Evolutionary conservation across 1,140 invertebrate species (phyloP).

Genomic region (Pseudomyrmex pallidus): DNA sequence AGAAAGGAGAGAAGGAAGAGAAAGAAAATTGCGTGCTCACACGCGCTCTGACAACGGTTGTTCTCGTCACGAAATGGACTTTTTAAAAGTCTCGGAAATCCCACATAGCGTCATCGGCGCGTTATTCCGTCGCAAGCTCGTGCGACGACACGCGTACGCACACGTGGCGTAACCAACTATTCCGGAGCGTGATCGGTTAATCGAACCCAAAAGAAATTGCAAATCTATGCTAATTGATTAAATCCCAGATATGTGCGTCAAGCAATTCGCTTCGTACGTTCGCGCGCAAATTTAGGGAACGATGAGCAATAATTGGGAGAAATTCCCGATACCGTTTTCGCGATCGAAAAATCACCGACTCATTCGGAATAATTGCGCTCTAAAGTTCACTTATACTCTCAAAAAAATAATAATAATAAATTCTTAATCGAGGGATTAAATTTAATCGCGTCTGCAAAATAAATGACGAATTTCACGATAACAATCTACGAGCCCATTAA

Average conservation of each 20-base stretch:
- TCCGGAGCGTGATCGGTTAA: slow-evolving; percentile 52
- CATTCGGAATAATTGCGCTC: slow-evolving; percentile 30
- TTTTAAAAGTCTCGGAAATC: slow-evolving; percentile 70
- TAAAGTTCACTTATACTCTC: not conserved
- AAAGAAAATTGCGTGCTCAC: slow-evolving; percentile 5
- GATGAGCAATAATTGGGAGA: slow-evolving; percentile 19
- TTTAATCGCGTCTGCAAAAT: not conserved
- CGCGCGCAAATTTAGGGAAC: not conserved
- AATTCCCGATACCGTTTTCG: slow-evolving; percentile 6
- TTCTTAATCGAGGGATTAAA: not conserved
- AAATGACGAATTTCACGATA: not conserved
- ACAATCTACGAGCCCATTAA: not conserved
- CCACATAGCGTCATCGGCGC: slow-evolving; percentile 69
- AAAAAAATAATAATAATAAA: not conserved
- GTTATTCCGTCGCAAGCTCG: slow-evolving; percentile 34
- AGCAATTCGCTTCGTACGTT: not conserved
- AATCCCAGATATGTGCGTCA: not conserved
- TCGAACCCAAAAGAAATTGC: not conserved
- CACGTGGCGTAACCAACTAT: slow-evolving; percentile 47
- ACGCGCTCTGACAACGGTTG: not conserved
- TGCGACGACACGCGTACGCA: not conserved
- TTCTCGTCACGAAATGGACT: slow-evolving; percentile 30
- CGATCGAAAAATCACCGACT: slow-evolving; percentile 13
- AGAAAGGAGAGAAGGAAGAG: not conserved
- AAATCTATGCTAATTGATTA: too few relatives aligned